Conservation (phyloP, 2,888 invertebrate genomes). For the Thysanoteuthis rhombus region DNA sequence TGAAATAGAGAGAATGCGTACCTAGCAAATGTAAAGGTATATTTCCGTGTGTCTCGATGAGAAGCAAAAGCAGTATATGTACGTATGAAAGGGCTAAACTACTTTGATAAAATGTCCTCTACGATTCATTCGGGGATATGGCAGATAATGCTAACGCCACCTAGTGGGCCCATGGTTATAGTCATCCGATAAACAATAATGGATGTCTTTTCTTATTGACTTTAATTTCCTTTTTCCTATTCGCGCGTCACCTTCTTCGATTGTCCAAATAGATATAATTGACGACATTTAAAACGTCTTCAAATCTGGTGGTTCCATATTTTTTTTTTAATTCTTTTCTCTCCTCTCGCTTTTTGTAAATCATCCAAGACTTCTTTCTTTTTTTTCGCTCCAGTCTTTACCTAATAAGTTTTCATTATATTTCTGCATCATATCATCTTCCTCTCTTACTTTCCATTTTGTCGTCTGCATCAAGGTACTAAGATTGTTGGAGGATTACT, state of each 20-base stretch:
- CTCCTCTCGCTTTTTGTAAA: background rate
- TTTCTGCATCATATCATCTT: background rate
- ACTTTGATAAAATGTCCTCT: too few relatives aligned
- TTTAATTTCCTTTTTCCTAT: background rate
- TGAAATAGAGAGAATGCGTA: too few relatives aligned
- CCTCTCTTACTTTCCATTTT: background rate
- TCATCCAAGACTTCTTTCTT: background rate
- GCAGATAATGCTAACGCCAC: too few relatives aligned
- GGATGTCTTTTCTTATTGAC: background rate
- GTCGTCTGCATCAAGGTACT: background rate
- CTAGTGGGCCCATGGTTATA: background rate
- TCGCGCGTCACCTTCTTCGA: background rate
- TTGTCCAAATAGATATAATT: background rate
- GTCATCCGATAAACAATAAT: background rate
- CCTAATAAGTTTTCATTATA: background rate
- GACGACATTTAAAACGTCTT: background rate
- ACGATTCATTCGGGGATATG: too few relatives aligned
- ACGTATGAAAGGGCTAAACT: too few relatives aligned
- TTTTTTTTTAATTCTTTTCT: background rate
- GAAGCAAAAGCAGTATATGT: too few relatives aligned
- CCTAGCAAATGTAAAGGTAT: too few relatives aligned
- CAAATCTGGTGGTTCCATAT: background rate
- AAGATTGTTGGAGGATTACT: background rate
- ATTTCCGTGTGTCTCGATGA: too few relatives aligned
- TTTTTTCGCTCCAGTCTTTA: background rate